Evolutionary conservation across 2,113 vertebrate species (phyloP), one percentile per base, ranked within the genome.

Genomic region (Siniperca chuatsi): DNA sequence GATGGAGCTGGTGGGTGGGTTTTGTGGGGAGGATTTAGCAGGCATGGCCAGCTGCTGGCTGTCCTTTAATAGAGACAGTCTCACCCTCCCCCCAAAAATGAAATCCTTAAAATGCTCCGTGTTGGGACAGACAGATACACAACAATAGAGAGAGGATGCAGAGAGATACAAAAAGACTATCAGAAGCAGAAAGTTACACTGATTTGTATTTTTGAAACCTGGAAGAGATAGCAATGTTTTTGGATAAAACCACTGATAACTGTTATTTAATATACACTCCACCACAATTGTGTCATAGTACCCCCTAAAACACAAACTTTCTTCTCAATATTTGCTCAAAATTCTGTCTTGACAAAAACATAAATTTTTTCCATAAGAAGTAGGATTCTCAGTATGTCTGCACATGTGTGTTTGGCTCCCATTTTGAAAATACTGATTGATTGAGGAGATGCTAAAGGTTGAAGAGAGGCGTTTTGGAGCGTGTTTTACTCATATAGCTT

Each of bases 1-100:
- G 93, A 94, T 94, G 93, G 92, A 94, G 83, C 81, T 86, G 84
- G 92, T 90, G 89, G 90, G 90, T 87, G 89, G 92, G 90, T 88
- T 86, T 90, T 87, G 84, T 90, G 70, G 84, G 81, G 69, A 87
- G 90, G 88, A 89, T 89, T 90, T 82, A 89, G 82, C 87, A 89
- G 92, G 92, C 89, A 83, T 86, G 81, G 84, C 90, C 94, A 95
- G 92, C 90, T 94, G 94, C 84, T 92, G 74, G 85, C 77, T 86
- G 86, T 86, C 87, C 68, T 83, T 78, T 89, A 75, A 92, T 78
- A 78, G 77, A 73, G 44, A 75, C 8, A 35, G 67, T 40, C 57
- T 8, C 40, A 20, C 84, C 79, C 74, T 52, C 55, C 91, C 57
- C 85, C 71, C 8, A 25, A 76, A 83, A 75, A 66, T 8, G 12